Base-by-base conservation (phyloP, 2,888 invertebrate species). In the Exocentrus adspersus region DNA sequence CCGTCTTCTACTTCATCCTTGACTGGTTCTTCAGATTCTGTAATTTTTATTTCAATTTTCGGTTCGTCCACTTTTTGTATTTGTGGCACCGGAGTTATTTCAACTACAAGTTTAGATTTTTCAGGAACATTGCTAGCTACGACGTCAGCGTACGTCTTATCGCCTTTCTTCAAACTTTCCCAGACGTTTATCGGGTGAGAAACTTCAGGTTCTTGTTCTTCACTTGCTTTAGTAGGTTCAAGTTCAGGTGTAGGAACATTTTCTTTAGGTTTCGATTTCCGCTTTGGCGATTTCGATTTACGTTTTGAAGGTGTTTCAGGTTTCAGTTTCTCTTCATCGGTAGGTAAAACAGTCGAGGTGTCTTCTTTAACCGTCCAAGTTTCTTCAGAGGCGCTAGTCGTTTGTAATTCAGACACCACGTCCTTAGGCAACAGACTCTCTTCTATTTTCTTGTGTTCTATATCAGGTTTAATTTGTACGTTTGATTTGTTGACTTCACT, bases 61-160 rank as follows among this genome's bases (percentile, higher is more conserved):
- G 45, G 56, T 65, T 54, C 77, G 77, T 73, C 67, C 30, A 37
- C 74, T 71, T 19, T 64, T 58, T 37, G 58, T 52, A 51, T 60
- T n/a, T 41, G 64, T 67, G 21, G 19, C 19, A 5, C 32, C 7
- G 14, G 19, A 51, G n/a, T 24, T 54, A 48, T 46, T 30, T 81
- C 76, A n/a, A n/a, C n/a, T 37, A n/a, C 16, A 46, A 43, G 43
- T 45, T 16, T 45, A 5, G 24, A 10, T 21, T 57, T 24, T 50
- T 82, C 81, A 58, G 78, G 79, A 81, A 64, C 74, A 19, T 74
- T 76, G 73, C 86, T 85, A 14, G 88, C 87, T 5, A 91, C 83
- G 30, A 91, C 87, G 80, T 89, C 88, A 16, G 91, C 91, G 75
- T 91, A 91, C 0, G 91, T 89, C 80, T 90, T 91, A 0, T 88